phyloP scores from a whole-genome alignment of 2,797 vertebrate species.

The Todus mexicanus region DNA sequence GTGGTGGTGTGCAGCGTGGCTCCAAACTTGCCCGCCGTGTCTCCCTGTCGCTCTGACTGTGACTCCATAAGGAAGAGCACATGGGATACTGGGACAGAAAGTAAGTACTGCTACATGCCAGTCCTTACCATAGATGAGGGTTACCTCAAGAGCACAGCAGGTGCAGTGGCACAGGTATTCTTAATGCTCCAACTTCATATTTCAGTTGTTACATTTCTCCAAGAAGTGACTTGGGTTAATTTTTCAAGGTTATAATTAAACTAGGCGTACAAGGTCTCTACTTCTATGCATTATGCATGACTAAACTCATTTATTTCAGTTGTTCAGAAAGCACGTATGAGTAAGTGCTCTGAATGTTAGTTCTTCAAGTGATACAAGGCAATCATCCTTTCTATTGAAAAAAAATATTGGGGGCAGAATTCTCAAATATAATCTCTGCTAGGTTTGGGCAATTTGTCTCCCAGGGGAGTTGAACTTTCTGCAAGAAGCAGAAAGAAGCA shows the following conservation, averaged over 20 bases:
- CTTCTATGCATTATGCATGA: neutral
- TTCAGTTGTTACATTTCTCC: neutral
- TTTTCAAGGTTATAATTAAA: neutral
- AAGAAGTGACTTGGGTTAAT: neutral
- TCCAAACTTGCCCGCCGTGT: constrained; percentile 89
- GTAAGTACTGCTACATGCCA: constrained; percentile 60
- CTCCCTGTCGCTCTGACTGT: constrained; percentile 91
- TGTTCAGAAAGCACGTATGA: neutral
- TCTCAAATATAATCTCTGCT: neutral
- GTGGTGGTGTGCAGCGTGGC: constrained; percentile 96
- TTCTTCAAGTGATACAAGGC: neutral
- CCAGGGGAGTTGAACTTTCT: neutral
- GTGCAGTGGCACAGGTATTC: neutral
- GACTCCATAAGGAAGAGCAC: constrained; percentile 91
- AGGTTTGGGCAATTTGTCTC: neutral
- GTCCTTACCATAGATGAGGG: neutral
- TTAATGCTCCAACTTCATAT: neutral
- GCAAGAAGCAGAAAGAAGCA: neutral
- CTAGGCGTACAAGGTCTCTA: neutral
- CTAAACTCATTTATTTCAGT: neutral
- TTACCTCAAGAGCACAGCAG: neutral
- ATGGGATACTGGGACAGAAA: constrained; percentile 85
- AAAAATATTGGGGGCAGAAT: neutral
- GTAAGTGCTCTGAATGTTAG: neutral
- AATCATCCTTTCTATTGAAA: neutral